Evolutionary conservation across 2,113 vertebrate genomes (phyloP).

Genomic region (Callorhinus ursinus): DNA sequence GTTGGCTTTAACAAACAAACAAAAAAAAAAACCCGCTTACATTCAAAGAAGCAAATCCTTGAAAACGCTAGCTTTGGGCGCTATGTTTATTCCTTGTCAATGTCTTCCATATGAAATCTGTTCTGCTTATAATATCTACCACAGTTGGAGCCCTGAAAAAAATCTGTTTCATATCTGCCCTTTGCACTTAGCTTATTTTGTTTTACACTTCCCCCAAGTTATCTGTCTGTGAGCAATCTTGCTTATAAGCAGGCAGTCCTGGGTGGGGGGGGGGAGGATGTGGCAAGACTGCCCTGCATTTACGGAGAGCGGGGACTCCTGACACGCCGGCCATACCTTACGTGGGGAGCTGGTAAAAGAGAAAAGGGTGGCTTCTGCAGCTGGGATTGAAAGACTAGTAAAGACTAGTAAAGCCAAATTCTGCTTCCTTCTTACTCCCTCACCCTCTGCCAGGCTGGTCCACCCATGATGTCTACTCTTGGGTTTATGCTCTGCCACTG

Average conservation of each 20-base stretch:
- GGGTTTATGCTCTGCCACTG: neutral
- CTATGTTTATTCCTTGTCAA: conserved; percentile 78
- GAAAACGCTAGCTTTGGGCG: conserved; percentile 64
- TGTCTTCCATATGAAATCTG: conserved; percentile 83
- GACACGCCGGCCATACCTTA: neutral
- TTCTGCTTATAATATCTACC: conserved; percentile 76
- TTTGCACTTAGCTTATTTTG: conserved; percentile 80
- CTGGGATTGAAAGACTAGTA: neutral
- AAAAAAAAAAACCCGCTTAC: conserved; percentile 11
- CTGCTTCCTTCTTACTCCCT: neutral
- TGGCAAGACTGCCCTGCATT: neutral
- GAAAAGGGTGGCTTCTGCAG: neutral
- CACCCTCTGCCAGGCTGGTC: neutral
- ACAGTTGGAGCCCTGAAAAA: conserved; percentile 77
- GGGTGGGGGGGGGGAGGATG: neutral
- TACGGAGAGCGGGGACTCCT: neutral
- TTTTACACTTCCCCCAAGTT: conserved; percentile 41
- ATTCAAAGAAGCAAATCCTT: conserved; percentile 73
- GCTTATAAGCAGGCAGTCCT: conserved; percentile 18
- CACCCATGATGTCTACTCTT: neutral
- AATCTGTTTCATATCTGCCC: conserved; percentile 82
- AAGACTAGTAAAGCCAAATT: neutral
- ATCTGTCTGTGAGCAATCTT: conserved; percentile 62
- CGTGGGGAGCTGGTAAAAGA: neutral
- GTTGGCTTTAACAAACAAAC: neutral